Percentiles rank a stretch among this genome's conserved stretches.
phyloP scores from a whole-genome alignment of 2,113 vertebrate species.

The Sceloporus tristichus region DNA sequence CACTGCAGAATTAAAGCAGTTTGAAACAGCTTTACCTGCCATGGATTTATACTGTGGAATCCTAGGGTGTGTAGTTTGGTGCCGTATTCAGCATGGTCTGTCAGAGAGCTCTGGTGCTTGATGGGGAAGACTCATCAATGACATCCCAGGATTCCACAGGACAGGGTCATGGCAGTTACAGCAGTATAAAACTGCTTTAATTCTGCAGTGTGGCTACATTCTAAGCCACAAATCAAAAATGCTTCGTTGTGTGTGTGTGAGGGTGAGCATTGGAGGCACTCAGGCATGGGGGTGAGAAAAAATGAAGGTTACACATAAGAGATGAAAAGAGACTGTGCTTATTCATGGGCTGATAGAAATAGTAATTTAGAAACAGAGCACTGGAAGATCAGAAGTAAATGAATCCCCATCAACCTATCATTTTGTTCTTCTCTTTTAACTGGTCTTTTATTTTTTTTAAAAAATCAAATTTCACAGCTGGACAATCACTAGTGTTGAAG shows the following conservation, averaged over 20 bases:
- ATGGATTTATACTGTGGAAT: no score
- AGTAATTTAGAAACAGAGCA: conserved; percentile 37
- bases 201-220: neutral
- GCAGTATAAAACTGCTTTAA: no score
- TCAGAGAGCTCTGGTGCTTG: no score
- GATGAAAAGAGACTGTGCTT: conserved; percentile 28
- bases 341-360: conserved; percentile 28
- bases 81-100: no score
- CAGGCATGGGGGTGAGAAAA: conserved; percentile 18
- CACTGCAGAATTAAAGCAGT: no score
- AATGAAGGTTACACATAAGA: conserved; percentile 43
- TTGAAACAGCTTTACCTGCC: no score
- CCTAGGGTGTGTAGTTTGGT: no score
- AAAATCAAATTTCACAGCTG: conserved; percentile 21
- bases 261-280: neutral
- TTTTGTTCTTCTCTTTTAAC: conserved; percentile 36
- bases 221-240: conserved; percentile 22
- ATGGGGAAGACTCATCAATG: no score
- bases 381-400: conserved; percentile 42
- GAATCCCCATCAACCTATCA: neutral
- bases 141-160: no score
- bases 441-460: neutral
- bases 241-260: conserved; percentile 3
- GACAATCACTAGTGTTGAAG: neutral
- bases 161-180: no score